These are phyloP conservation scores for Lycaena phlaeas DNA, from an alignment of 2,888 invertebrate genomes.

Conservation along the genomic window DNA sequence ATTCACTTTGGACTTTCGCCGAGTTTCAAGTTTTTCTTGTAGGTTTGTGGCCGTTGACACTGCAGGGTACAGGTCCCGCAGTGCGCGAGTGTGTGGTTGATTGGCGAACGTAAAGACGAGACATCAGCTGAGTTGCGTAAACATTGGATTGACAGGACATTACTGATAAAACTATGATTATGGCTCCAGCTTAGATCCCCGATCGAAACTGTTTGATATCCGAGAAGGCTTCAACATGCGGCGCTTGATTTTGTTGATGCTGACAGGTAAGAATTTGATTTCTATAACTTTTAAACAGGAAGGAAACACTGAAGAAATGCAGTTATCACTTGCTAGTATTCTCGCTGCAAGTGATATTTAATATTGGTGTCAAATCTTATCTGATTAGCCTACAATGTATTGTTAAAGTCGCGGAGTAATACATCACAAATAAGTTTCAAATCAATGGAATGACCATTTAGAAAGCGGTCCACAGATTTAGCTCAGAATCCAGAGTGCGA, in stretches of 20 bases:
- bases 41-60: slow-evolving; percentile 67
- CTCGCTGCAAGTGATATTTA: too few relatives aligned
- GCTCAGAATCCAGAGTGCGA: slow-evolving; percentile 26
- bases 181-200: slow-evolving; percentile 39
- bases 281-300: too few relatives aligned
- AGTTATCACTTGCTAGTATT: too few relatives aligned
- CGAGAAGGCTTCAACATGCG: slow-evolving; percentile 45
- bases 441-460: not conserved
- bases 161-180: slow-evolving; percentile 41
- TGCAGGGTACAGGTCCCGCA: slow-evolving; percentile 69
- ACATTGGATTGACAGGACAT: slow-evolving; percentile 43
- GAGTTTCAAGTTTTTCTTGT: slow-evolving; percentile 60
- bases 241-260: slow-evolving; percentile 48
- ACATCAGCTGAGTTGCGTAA: slow-evolving; percentile 68
- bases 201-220: slow-evolving; percentile 31
- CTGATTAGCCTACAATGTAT: too few relatives aligned
- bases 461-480: slow-evolving; percentile 4
- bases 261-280: slow-evolving; percentile 47
- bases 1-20: slow-evolving; percentile 41
- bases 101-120: slow-evolving; percentile 55
- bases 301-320: too few relatives aligned
- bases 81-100: slow-evolving; percentile 70
- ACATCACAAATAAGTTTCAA: not conserved
- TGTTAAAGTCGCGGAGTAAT: too few relatives aligned
- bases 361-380: too few relatives aligned